Base-by-base conservation (phyloP, 2,797 vertebrate genomes). In the Tadarida brasiliensis region DNA sequence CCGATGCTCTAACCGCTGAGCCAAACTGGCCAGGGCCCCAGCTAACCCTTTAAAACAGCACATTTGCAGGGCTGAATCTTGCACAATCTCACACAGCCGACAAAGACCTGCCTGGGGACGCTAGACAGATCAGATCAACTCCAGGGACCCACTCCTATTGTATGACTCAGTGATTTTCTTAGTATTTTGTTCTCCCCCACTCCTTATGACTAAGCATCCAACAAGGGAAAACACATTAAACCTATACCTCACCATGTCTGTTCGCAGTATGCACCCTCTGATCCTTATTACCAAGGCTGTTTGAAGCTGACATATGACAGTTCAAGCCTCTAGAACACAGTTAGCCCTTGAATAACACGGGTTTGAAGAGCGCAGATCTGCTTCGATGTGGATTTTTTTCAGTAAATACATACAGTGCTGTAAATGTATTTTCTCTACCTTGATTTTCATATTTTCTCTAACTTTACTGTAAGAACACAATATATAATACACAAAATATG, bases 281-380 rank as follows among this genome's bases (percentile, higher is more conserved):
- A 57, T 76, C 61, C 70, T 96, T 83, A 77, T 30, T 57, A 88
- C 8, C 47, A 61, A 91, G 63, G 20, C 49, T 2, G 70, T 82
- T 84, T 70, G 35, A 91, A 96, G 94, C 26, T 77, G 73, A 80
- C 28, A 4, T 24, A 49, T 30, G 78, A 80, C 28, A 39, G 80
- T 82, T 56, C 74, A 91, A 96, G 19, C 51, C 33, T 95, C 86
- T 71, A 80, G 30, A 87, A 73, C 28, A n/a, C 30, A 83, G 20
- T 24, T 65, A 44, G 33, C 44, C 44, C 44, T 67, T 16, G 47
- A 65, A 83, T 44, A 65, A 33, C 12, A 83, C 16, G 22, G 44
- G 20, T 51, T 33, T 84, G 4, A 84, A 84, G 22, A 5, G 44
- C 26, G 22, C 47, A 16, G 30, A 47, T 51, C 30, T 28, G 11